Evolutionary conservation across 2,888 invertebrate genomes (phyloP), one percentile per base, ranked within the genome.

Genomic region (Limenitis camilla): DNA sequence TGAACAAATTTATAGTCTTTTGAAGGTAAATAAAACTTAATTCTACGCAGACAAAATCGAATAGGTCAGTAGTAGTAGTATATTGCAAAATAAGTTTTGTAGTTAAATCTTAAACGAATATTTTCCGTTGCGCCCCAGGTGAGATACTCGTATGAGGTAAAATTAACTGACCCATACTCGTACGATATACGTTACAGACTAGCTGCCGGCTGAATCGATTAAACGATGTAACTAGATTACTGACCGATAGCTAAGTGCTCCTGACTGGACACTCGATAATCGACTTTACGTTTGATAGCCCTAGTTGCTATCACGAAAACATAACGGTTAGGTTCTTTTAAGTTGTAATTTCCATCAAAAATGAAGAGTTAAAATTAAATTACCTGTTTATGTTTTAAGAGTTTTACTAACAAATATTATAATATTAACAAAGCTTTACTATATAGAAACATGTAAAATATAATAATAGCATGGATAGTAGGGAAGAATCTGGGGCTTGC

Each of bases 161-260:
- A 55, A 52, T 52, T 41, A 38, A 45, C 45, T 45, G 29, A 35
- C 30, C 10, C 29, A 38, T 36, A 49, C 49, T 40, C 30, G 40
- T 49, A 44, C 35, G 52, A 53, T 49, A 32, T 39, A 44, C 52
- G 60, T 55, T 55, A 61, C 70, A 62, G 49, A 44, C 33, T 45
- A 35, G 68, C 68, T 67, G 62, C 61, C 68, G 70, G 56, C 71
- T 66, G 66, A 72, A 72, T 81, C 79, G 82, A 84, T 83, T 81
- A 80, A 77, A 74, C 72, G 73, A 59, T 62, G 66, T 83, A 83
- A 84, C 74, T 65, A 73, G 76, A 81, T 85, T 85, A 64, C 64
- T 76, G 81, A 74, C 81, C 79, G 75, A 67, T 72, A 73, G 75
- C 67, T 76, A 78, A 81, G 80, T 78, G 81, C 67, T 68, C 68